Evolutionary conservation across 2,113 vertebrate genomes (phyloP).

Genomic region (Sula dactylatra): DNA sequence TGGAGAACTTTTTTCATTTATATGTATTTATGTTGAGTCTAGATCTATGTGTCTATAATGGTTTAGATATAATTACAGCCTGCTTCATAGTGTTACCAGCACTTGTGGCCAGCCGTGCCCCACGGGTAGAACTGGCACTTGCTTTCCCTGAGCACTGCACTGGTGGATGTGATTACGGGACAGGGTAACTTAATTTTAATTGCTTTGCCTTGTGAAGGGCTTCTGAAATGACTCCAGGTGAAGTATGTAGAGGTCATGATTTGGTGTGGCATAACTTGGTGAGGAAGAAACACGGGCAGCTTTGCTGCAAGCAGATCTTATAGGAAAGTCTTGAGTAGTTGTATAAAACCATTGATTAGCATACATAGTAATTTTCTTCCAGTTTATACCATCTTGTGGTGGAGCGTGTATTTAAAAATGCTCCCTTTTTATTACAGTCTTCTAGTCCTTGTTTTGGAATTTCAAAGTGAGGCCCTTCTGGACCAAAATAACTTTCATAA

Average conservation of each 20-base stretch:
- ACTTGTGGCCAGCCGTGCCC: not conserved
- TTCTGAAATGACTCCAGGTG: not conserved
- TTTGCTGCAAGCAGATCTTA: not conserved
- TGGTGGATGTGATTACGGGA: constrained; percentile 39
- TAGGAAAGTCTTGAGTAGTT: constrained; percentile 37
- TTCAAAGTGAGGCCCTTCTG: constrained; percentile 42
- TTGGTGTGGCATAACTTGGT: not conserved
- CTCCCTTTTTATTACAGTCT: constrained; percentile 53
- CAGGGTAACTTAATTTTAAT: constrained; percentile 25
- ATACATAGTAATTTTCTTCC: constrained; percentile 66
- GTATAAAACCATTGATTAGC: constrained; percentile 61
- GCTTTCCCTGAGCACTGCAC: not conserved
- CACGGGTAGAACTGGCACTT: constrained; percentile 37
- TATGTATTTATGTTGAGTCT: constrained; percentile 64
- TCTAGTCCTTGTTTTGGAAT: constrained; percentile 50
- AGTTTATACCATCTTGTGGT: constrained; percentile 60
- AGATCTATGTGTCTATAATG: constrained; percentile 52
- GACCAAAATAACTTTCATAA: constrained; percentile 50
- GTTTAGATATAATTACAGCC: constrained; percentile 64
- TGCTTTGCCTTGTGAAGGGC: not conserved
- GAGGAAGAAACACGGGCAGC: not conserved
- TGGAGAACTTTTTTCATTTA: constrained; percentile 32
- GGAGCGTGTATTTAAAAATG: constrained; percentile 23
- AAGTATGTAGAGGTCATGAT: not conserved
- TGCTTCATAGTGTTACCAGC: constrained; percentile 27